Evolutionary conservation across 2,113 vertebrate genomes (phyloP), one percentile per base, ranked within the genome.

Genomic region (human (Homo sapiens)): DNA sequence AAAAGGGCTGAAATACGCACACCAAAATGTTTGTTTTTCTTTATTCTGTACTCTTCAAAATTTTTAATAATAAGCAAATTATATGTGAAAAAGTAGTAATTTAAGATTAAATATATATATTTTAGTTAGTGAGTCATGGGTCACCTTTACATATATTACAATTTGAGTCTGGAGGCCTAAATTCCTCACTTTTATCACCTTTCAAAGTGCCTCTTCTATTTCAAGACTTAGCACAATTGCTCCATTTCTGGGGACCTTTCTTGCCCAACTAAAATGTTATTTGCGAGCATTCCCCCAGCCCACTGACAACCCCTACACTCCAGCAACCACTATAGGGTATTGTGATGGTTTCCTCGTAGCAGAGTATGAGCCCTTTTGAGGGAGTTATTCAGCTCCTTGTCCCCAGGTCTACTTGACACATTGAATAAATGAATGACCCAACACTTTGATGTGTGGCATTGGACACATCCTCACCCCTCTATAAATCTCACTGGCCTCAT

Each of bases 301-400:
- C 61, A 55, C 35, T 25, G 14, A n/a, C 43, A 5, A 10, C 17
- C 5, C 27, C 17, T 57, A 0, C 1, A 6, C 2, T 4, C 40
- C 82, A 25, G 76, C 35, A 38, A 78, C 8, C 13, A 14, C 12
- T 5, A 1, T 23, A 14, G 2, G 2, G 22, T 18, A 43, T 38
- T 38, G 23, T 64, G 52, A 64, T 38, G n/a, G 5, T n/a, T 72
- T 79, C 38, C 23, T 76, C 14, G 4, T 1, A n/a, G 27, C 14
- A 40, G 3, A 2, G 45, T 30, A 35, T 6, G 76, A 55, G 35
- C 14, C 5, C 75, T 12, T 76, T 27, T 68, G 57, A 57, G 20
- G 14, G 32, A 48, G 9, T 83, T 17, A n/a, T 32, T 57, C 11
- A 75, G 7, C 20, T 66, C 18, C 55, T 68, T 86, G 35, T 68